Evolutionary conservation across 2,113 vertebrate species (phyloP).

Genomic region (Dipodomys spectabilis): DNA sequence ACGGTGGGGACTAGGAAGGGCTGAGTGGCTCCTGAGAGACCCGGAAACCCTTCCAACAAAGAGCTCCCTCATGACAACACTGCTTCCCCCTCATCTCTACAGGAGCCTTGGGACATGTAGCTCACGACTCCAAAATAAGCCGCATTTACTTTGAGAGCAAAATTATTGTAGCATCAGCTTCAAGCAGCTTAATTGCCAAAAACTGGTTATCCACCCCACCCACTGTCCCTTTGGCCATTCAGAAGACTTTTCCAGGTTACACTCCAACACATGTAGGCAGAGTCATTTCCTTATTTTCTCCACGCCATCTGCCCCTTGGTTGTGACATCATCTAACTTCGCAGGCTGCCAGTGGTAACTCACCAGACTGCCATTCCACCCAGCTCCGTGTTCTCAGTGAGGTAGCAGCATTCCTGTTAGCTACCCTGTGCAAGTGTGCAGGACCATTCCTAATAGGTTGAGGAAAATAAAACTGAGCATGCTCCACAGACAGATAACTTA

Average conservation of each 20-base stretch:
- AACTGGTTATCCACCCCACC: neutral
- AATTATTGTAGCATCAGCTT: neutral
- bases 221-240: neutral
- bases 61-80: neutral
- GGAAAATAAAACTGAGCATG: neutral
- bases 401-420: neutral
- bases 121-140: neutral
- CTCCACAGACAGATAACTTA: neutral
- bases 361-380: neutral
- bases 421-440: neutral
- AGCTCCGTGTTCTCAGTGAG: neutral
- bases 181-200: neutral
- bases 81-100: neutral
- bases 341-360: neutral
- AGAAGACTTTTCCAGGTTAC: slow-evolving; percentile 11
- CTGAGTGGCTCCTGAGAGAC: neutral
- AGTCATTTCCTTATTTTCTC: slow-evolving; percentile 37
- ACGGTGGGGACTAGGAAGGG: neutral
- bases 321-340: neutral
- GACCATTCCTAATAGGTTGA: neutral
- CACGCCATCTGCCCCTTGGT: slow-evolving; percentile 30
- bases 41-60: neutral
- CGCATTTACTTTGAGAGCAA: neutral
- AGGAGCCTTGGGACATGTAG: neutral
- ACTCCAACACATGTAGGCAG: neutral